Evolutionary conservation across 2,888 invertebrate species (phyloP).

Genomic region (Drosophila rellima): DNA sequence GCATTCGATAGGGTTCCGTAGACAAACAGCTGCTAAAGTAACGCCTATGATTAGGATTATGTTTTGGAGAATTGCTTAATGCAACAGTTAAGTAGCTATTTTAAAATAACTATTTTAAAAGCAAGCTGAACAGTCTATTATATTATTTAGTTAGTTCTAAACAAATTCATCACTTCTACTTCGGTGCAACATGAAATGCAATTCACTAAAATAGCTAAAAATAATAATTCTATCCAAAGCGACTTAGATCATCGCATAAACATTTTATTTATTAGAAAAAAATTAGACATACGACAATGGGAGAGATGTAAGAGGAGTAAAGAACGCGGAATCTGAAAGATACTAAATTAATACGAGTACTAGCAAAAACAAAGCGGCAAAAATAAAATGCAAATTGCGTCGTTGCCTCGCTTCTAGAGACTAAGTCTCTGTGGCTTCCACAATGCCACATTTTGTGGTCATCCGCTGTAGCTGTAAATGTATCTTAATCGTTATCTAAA

Average conservation of each 20-base stretch:
- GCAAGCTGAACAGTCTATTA: neutral
- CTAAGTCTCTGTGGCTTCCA: constrained; percentile 24
- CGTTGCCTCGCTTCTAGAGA: constrained; percentile 44
- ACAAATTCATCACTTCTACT: neutral
- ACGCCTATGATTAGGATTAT: constrained; percentile 21
- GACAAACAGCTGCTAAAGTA: constrained; percentile 31
- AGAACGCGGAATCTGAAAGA: constrained; percentile 9
- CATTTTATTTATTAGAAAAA: neutral
- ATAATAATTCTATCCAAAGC: constrained; percentile 7
- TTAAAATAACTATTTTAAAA: neutral
- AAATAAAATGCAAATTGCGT: constrained; percentile 57
- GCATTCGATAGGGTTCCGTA: neutral
- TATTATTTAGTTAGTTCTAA: neutral
- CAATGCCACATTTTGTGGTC: constrained; percentile 43
- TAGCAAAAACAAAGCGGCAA: constrained; percentile 25
- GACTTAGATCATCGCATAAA: neutral
- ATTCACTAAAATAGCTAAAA: constrained; percentile 32
- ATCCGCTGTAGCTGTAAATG: neutral
- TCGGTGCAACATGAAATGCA: neutral
- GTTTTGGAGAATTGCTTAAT: constrained; percentile 5
- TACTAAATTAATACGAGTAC: constrained; percentile 8
- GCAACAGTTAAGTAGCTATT: neutral
- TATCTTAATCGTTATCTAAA: constrained; percentile 5
- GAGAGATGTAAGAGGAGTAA: neutral
- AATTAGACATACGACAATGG: neutral